Evolutionary conservation across 2,888 invertebrate species (phyloP).

Genomic region (Patella depressa): DNA sequence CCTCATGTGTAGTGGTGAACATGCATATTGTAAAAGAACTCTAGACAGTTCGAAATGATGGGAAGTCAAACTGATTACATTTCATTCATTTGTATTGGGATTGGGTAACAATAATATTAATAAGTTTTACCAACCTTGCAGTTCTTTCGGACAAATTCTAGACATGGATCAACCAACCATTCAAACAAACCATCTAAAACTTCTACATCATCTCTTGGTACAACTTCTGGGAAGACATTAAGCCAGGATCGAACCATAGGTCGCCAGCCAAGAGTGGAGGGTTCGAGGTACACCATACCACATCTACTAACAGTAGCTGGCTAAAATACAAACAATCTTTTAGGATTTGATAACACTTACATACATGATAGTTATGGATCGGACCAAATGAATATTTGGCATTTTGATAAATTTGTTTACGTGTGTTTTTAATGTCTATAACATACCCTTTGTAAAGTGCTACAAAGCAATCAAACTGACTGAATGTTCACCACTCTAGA

Average conservation of each 20-base stretch:
- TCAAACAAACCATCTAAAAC: slow-evolving; percentile 73
- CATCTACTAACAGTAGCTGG: slow-evolving; percentile 92
- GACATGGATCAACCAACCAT: slow-evolving; percentile 85
- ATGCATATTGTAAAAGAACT: no score
- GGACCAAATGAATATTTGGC: no score
- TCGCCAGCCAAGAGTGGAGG: slow-evolving; percentile 84
- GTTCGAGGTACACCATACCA: slow-evolving; percentile 96
- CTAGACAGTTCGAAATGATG: no score
- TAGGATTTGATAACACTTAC: no score
- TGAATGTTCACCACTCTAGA: no score
- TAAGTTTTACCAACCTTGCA: slow-evolving; percentile 73
- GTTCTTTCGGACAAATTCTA: slow-evolving; percentile 81
- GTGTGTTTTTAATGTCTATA: background rate
- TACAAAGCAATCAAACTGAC: no score
- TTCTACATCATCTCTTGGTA: slow-evolving; percentile 75
- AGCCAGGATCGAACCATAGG: slow-evolving; percentile 88
- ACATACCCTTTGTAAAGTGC: background rate
- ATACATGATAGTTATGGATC: no score
- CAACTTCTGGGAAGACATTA: slow-evolving; percentile 74
- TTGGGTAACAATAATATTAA: no score
- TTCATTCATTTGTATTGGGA: no score
- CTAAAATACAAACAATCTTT: slow-evolving; percentile 43
- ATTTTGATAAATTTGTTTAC: no score
- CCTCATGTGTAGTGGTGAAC: no score
- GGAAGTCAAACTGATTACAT: no score